Base-by-base conservation (phyloP, 1,140 invertebrate species). In the Sarcophaga bullata region DNA sequence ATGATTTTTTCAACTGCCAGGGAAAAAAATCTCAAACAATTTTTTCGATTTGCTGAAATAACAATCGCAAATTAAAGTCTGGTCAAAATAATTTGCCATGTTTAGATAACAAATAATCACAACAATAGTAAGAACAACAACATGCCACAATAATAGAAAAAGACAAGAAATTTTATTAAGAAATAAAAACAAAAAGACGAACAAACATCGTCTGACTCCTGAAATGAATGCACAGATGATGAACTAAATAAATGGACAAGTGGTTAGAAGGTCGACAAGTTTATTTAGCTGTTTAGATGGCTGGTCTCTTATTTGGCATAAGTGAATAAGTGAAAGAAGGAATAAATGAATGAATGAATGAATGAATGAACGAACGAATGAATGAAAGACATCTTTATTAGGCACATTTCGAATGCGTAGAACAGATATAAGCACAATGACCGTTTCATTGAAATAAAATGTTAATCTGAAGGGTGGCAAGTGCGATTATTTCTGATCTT, bases 361-460 rank as follows among this genome's bases (percentile, higher is more conserved):
- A 37, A 37, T 37, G 25, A 37, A 37, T 2, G 1, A 37, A 37
- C 25, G 25, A 37, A 37, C 4, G 25, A 37, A n/a, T 58, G 54
- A 7, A n/a, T 58, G 54, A n/a, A 58, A 58, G 54, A 58, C 54
- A 58, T n/a, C 54, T 58, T 58, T 58, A 58, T 58, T 58, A 58
- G 54, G 15, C 54, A 58, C n/a, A 58, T n/a, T 58, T 15, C 54
- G n/a, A 37, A 37, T 37, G 25, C 4, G 25, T 37, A 37, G 58
- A n/a, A 62, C n/a, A 68, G n/a, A 68, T 25, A 25, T 68, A 68
- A 49, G 73, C 73, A 76, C 73, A 76, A 76, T 76, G 73, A 76
- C 73, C 73, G 73, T 76, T 76, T 76, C 73, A 76, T 76, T 76
- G 73, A 76, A 49, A 76, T 48, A 49, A 76, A 76, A 48, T 76